A percentile compares a stretch with the other conserved stretches of the same genome.
phyloP scores from a whole-genome alignment of 2,113 vertebrate genomes.

The Cebus imitator region DNA sequence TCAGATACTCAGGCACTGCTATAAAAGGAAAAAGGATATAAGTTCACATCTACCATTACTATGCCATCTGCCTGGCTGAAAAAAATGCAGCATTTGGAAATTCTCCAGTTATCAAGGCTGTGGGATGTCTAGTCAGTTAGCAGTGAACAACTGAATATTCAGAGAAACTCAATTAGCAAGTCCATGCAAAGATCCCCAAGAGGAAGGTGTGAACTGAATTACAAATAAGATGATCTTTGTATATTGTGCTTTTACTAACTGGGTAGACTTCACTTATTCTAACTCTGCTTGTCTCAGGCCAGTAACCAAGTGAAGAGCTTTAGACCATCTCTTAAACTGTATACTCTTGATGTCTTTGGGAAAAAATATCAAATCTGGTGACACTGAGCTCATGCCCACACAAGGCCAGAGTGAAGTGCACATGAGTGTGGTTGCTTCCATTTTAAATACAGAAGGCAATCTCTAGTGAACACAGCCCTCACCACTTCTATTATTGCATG shows the following conservation, averaged over 20 bases:
- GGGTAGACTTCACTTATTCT: not conserved
- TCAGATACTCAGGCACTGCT: not conserved
- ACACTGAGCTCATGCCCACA: not conserved
- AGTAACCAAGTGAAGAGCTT: not conserved
- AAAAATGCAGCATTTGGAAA: not conserved
- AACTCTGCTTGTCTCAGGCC: not conserved
- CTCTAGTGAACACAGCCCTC: not conserved
- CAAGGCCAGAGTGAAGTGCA: not conserved
- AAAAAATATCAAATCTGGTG: not conserved
- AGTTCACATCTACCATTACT: not conserved
- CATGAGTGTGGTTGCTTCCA: not conserved
- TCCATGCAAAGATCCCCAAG: not conserved
- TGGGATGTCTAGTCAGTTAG: not conserved
- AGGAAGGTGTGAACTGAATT: not conserved
- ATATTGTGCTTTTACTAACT: not conserved
- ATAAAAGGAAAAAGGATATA: not conserved
- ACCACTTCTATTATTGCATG: accelerated
- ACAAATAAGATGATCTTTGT: not conserved
- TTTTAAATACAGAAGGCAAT: not conserved
- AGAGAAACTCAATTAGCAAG: not conserved
- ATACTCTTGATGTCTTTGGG: not conserved
- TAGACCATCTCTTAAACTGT: not conserved
- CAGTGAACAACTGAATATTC: not conserved
- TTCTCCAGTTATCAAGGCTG: not conserved
- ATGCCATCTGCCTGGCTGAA: not conserved